These are phyloP conservation scores for Pararge aegeria DNA, from an alignment of 1,140 invertebrate species.

Conservation along the genomic window DNA sequence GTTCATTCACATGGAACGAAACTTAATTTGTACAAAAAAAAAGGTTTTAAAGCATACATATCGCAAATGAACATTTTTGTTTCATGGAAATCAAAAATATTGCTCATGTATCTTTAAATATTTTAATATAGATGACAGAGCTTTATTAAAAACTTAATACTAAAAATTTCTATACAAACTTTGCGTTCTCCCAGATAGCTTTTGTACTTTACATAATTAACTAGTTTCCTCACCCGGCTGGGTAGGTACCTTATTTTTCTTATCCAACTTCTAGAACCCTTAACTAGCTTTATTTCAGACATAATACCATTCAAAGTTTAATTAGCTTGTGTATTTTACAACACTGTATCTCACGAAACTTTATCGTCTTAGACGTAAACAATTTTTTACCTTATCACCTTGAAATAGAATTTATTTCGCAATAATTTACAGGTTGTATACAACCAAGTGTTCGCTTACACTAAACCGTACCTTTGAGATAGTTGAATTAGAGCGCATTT, in stretches of 20 bases:
- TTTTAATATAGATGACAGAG: background rate
- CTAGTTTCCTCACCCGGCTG: constrained; percentile 2
- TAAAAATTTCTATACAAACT: background rate
- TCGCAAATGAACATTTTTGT: too few relatives aligned
- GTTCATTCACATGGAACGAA: too few relatives aligned
- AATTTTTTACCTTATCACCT: background rate
- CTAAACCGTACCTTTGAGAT: background rate
- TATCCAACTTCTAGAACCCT: constrained; percentile 4
- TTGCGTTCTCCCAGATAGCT: constrained; percentile 1
- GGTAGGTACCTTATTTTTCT: background rate
- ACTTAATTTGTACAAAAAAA: too few relatives aligned
- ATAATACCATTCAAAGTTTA: constrained; percentile 7
- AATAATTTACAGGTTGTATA: background rate
- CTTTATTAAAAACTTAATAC: background rate
- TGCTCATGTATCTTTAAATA: too few relatives aligned
- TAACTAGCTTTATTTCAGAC: constrained; percentile 5
- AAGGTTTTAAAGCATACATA: too few relatives aligned
- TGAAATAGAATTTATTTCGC: background rate
- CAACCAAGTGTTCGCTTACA: background rate
- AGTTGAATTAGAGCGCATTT: background rate
- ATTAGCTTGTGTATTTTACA: constrained; percentile 9
- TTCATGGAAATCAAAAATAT: too few relatives aligned
- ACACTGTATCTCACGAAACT: constrained; percentile 1
- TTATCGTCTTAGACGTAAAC: background rate
- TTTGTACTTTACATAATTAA: constrained; percentile 11